Conservation (phyloP, 2,888 invertebrate genomes). For the Quadriops clusia region DNA sequence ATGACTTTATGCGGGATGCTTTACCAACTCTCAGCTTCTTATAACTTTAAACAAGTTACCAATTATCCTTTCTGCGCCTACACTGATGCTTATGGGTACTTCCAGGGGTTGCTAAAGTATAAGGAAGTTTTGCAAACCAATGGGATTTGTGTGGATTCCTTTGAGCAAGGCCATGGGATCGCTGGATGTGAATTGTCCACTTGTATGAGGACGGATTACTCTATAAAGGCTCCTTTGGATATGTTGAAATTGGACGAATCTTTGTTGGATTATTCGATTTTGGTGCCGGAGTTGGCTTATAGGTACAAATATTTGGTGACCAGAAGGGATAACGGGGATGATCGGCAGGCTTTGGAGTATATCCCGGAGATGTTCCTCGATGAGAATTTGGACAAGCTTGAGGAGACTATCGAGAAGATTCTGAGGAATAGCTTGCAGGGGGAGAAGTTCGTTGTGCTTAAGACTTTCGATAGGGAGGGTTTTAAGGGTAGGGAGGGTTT, state of each 20-base stretch:
- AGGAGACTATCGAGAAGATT: background rate
- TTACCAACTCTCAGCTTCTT: constrained; percentile 37
- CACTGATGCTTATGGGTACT: constrained; percentile 28
- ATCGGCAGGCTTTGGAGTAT: constrained; percentile 14
- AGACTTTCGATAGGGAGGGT: too few species aligned
- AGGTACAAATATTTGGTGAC: constrained; percentile 31
- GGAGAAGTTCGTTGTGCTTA: too few species aligned
- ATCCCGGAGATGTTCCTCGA: constrained; percentile 12
- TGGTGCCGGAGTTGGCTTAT: constrained; percentile 31
- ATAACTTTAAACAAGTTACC: constrained; percentile 25
- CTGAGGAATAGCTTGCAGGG: too few species aligned
- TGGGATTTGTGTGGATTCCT: constrained; percentile 14
- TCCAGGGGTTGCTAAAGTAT: constrained; percentile 14
- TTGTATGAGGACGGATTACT: constrained; percentile 26
- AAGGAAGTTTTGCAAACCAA: constrained; percentile 10
- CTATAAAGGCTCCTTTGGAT: constrained; percentile 43
- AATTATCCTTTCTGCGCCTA: constrained; percentile 40
- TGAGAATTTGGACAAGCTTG: constrained; percentile 7
- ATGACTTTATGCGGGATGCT: too few species aligned
- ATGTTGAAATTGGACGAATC: constrained; percentile 43
- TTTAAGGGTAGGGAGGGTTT: too few species aligned
- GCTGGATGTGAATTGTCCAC: constrained; percentile 38
- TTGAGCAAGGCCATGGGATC: constrained; percentile 37
- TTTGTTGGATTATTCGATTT: constrained; percentile 38
- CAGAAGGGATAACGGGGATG: constrained; percentile 14